phyloP scores from a whole-genome alignment of 2,888 invertebrate genomes.

The Andrena bucephala region DNA sequence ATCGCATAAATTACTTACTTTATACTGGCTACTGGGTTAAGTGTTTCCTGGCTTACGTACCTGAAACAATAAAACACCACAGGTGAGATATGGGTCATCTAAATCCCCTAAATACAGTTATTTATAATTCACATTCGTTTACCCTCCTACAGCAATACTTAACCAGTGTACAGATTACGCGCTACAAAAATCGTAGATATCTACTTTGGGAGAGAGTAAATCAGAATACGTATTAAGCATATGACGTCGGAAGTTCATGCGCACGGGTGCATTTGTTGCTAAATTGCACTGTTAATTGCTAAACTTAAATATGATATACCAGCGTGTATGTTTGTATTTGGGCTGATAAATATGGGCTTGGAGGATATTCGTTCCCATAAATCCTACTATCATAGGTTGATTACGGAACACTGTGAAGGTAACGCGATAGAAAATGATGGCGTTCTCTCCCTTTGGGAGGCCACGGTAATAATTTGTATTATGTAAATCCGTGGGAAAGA shows the following conservation, averaged over 20 bases:
- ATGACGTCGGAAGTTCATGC: background rate
- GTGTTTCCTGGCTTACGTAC: slow-evolving; percentile 60
- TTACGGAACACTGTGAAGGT: background rate
- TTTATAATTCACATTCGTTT: slow-evolving; percentile 1
- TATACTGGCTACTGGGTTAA: slow-evolving; percentile 10
- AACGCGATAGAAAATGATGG: slow-evolving; percentile 3
- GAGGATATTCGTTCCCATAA: slow-evolving; percentile 5
- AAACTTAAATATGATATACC: background rate
- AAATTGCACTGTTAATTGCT: background rate
- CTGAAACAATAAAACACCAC: slow-evolving; percentile 64
- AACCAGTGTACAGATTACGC: too few species aligned
- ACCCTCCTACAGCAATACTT: background rate
- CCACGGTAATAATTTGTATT: background rate
- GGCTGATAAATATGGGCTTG: background rate
- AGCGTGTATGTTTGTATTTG: background rate
- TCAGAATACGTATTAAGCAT: background rate
- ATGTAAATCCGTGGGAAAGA: background rate
- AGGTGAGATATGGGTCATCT: slow-evolving; percentile 20
- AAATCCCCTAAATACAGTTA: background rate
- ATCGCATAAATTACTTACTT: slow-evolving; percentile 66
- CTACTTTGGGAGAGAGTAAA: too few species aligned
- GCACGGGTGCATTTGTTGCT: background rate
- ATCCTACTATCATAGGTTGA: slow-evolving; percentile 3
- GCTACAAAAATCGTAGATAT: too few species aligned
- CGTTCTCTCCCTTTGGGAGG: background rate